Evolutionary conservation across 2,113 vertebrate species (phyloP).

Genomic region (Aleadryas rufinucha): DNA sequence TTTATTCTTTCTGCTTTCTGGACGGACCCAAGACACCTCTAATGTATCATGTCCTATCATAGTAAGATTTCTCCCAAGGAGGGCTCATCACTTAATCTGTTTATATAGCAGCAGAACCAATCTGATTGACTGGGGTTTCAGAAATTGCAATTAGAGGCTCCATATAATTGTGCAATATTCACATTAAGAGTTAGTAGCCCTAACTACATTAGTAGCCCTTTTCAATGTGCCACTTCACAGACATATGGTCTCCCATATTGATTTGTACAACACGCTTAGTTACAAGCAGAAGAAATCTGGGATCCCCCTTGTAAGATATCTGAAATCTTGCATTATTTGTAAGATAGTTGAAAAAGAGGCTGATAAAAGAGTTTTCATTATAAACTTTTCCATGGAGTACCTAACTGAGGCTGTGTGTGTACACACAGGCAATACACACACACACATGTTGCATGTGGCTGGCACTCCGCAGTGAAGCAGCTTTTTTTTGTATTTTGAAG

Average conservation of each 20-base stretch:
- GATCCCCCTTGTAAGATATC: too few relatives aligned
- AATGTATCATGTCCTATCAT: not conserved
- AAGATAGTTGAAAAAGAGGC: not conserved
- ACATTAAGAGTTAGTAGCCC: not conserved
- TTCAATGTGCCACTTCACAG: not conserved
- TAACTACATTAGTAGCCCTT: not conserved
- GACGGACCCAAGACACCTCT: not conserved
- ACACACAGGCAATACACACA: fast-evolving
- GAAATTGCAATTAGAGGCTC: not conserved
- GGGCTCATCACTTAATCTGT: not conserved
- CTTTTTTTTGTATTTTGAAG: not conserved
- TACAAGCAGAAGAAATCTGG: not conserved
- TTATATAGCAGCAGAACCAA: not conserved
- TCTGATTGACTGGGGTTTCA: not conserved
- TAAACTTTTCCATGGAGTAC: not conserved
- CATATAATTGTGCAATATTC: not conserved
- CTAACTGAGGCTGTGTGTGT: not conserved
- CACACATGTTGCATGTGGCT: not conserved
- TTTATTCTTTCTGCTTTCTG: not conserved
- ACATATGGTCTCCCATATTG: fast-evolving
- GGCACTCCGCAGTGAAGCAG: not conserved
- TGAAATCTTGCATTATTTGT: not conserved
- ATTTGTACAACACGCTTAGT: not conserved
- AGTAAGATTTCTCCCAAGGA: not conserved
- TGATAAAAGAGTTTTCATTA: not conserved